Evolutionary conservation across 2,888 invertebrate species (phyloP).

Genomic region (Podotricha telesiphe): DNA sequence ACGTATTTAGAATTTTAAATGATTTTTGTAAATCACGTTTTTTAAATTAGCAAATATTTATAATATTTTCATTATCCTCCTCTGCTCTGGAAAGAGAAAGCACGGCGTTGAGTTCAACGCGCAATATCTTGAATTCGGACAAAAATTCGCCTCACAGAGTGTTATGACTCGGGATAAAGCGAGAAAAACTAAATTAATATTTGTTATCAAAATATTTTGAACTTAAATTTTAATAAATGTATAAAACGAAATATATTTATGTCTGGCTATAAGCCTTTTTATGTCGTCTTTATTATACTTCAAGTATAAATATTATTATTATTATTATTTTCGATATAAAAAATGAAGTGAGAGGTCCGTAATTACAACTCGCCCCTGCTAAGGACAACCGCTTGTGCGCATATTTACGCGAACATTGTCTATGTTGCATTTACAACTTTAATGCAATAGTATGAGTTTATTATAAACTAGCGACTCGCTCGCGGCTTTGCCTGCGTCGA

Average conservation of each 20-base stretch:
- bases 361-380: slow-evolving; percentile 32
- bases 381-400: slow-evolving; percentile 40
- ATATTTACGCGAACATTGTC: slow-evolving; percentile 35
- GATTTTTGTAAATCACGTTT: neutral
- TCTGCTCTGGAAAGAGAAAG: no score
- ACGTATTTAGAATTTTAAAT: neutral
- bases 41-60: no score
- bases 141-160: no score
- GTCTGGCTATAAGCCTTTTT: neutral
- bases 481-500: no score
- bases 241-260: no score
- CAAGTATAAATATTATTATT: neutral
- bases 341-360: slow-evolving; percentile 37
- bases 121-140: no score
- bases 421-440: neutral
- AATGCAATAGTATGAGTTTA: neutral
- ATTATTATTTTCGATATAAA: slow-evolving; percentile 10
- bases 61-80: no score
- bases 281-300: neutral
- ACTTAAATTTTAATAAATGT: no score
- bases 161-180: no score
- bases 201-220: no score
- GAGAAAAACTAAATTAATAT: no score
- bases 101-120: no score
- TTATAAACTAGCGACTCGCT: neutral